Conservation (phyloP, 2,888 invertebrate species). For the Neoitamus cyanurus region DNA sequence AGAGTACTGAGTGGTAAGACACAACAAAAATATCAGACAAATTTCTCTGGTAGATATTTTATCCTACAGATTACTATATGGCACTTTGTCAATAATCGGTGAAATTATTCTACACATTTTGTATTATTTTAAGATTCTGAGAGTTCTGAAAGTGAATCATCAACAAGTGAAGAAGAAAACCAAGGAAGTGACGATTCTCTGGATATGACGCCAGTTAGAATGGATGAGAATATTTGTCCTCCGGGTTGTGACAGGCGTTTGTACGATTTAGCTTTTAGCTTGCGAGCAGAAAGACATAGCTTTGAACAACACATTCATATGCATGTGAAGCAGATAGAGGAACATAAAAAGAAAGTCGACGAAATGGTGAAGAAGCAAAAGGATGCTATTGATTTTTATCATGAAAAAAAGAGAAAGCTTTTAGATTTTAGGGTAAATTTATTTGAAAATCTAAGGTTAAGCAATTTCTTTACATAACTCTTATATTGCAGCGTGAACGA, state of each 20-base stretch:
- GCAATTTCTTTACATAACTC: not conserved
- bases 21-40: too few relatives aligned
- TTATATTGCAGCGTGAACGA: slow-evolving; percentile 68
- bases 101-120: not conserved
- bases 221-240: slow-evolving; percentile 80
- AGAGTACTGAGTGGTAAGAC: too few relatives aligned
- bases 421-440: slow-evolving; percentile 72
- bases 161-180: slow-evolving; percentile 67
- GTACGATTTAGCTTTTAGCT: slow-evolving; percentile 75
- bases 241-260: slow-evolving; percentile 75
- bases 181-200: slow-evolving; percentile 73
- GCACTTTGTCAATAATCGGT: too few relatives aligned
- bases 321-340: slow-evolving; percentile 70
- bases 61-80: too few relatives aligned
- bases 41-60: too few relatives aligned
- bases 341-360: slow-evolving; percentile 72
- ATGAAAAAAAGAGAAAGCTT: slow-evolving; percentile 71
- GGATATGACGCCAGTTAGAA: slow-evolving; percentile 74
- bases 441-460: not conserved
- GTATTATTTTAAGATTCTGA: slow-evolving; percentile 57
- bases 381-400: slow-evolving; percentile 69
- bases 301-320: slow-evolving; percentile 73
- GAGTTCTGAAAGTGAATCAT: slow-evolving; percentile 45
- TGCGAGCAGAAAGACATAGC: slow-evolving; percentile 70
- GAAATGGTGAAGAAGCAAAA: slow-evolving; percentile 70